Evolutionary conservation across 1,140 invertebrate genomes (phyloP).

Genomic region (Vollenhovia emeryi): DNA sequence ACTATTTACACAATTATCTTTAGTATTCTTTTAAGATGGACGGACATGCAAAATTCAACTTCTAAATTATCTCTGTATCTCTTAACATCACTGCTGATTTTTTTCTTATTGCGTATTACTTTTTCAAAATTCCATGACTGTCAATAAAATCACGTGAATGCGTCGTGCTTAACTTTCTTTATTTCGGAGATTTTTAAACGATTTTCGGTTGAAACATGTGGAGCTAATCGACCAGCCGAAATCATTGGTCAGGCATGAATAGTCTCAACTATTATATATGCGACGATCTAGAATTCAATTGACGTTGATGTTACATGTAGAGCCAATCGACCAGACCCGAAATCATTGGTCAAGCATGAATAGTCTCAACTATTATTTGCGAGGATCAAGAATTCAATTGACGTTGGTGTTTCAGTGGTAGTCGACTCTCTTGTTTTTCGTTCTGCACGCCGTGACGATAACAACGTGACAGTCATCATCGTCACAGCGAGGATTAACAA

Average conservation of each 20-base stretch:
- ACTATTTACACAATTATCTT: not conserved
- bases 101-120: not conserved
- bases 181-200: not conserved
- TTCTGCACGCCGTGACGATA: not conserved
- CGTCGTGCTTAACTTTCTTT: not conserved
- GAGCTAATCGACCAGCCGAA: too few relatives aligned
- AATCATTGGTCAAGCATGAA: not conserved
- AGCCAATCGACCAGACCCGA: not conserved
- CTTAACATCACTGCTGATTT: not conserved
- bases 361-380: not conserved
- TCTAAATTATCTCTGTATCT: not conserved
- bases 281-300: too few relatives aligned
- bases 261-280: too few relatives aligned
- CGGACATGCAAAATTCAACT: not conserved
- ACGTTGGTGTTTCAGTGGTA: not conserved
- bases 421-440: not conserved
- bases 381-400: not conserved
- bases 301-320: too few relatives aligned
- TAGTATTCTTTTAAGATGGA: not conserved
- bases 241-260: too few relatives aligned
- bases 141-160: not conserved
- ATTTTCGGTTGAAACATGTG: not conserved
- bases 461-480: conserved; percentile 16
- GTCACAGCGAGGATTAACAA: conserved; percentile 16
- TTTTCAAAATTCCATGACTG: not conserved